These are phyloP conservation scores for Drosophila aldrichi DNA, from an alignment of 2,888 invertebrate genomes.

Conservation along the genomic window DNA sequence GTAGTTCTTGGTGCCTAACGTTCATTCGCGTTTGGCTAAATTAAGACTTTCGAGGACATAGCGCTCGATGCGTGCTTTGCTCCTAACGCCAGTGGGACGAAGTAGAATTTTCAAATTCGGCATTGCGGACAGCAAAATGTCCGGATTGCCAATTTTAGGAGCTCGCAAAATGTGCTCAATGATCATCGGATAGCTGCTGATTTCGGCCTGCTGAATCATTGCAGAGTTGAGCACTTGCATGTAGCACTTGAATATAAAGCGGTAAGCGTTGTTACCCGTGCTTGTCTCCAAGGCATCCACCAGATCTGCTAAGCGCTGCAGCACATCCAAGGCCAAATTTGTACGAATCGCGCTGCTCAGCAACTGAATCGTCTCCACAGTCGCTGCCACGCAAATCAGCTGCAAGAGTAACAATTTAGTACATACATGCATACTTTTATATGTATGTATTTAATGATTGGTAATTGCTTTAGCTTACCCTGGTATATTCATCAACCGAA, in stretches of 20 bases:
- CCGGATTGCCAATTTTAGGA: constrained; percentile 11
- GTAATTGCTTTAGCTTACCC: constrained; percentile 11
- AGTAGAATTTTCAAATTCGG: constrained; percentile 22
- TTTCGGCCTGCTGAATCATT: constrained; percentile 6
- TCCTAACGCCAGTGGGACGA: neutral
- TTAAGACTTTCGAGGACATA: neutral
- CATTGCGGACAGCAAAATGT: constrained; percentile 1
- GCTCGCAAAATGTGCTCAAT: constrained; percentile 26
- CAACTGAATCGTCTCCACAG: constrained; percentile 26
- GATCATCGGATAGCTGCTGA: constrained; percentile 15
- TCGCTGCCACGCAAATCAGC: constrained; percentile 23
- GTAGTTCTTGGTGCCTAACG: no score
- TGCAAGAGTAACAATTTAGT: constrained; percentile 2
- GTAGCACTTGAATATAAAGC: constrained; percentile 28
- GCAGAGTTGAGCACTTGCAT: constrained; percentile 26
- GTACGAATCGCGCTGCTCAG: constrained; percentile 10
- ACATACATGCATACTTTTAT: neutral
- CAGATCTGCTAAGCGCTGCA: constrained; percentile 8
- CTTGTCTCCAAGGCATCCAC: neutral
- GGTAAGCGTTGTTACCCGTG: neutral
- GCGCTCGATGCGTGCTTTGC: neutral
- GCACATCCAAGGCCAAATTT: constrained; percentile 7
- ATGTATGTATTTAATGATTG: neutral
- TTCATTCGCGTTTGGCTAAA: neutral
- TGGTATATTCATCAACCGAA: neutral